These are phyloP conservation scores for Eupleurogrammus muticus DNA, from an alignment of 2,797 vertebrate species.

Conservation along the genomic window DNA sequence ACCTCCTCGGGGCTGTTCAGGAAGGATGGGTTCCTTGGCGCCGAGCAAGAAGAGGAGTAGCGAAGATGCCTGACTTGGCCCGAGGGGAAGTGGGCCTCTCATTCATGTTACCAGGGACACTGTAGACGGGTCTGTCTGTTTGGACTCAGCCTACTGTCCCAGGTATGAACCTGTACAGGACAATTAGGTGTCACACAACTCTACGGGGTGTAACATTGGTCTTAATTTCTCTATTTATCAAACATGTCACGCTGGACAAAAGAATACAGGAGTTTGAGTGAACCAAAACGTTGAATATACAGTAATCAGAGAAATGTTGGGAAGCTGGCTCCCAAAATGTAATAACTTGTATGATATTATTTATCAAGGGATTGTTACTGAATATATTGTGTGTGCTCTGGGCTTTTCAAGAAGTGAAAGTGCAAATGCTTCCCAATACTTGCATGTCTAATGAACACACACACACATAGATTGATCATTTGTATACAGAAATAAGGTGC, in stretches of 20 bases:
- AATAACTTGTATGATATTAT: slow-evolving; percentile 95
- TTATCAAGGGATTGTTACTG: slow-evolving; percentile 89
- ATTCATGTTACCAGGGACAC: slow-evolving; percentile 63
- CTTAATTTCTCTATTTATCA: slow-evolving; percentile 89
- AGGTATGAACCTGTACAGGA: slow-evolving; percentile 71
- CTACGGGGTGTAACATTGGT: slow-evolving; percentile 77
- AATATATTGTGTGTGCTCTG: slow-evolving; percentile 67
- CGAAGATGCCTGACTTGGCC: slow-evolving; percentile 34
- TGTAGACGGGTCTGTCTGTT: slow-evolving; percentile 63
- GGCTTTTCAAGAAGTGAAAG: slow-evolving; percentile 57
- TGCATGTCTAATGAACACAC: slow-evolving; percentile 48
- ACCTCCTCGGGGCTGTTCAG: slow-evolving; percentile 18
- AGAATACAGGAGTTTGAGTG: slow-evolving; percentile 47
- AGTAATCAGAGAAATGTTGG: slow-evolving; percentile 84
- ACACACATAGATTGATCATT: slow-evolving; percentile 40
- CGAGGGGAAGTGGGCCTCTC: slow-evolving; percentile 46
- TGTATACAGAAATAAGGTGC: slow-evolving; percentile 54
- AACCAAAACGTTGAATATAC: slow-evolving; percentile 65
- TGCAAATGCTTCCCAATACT: slow-evolving; percentile 41
- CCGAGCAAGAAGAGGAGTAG: slow-evolving; percentile 42
- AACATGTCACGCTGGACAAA: slow-evolving; percentile 78
- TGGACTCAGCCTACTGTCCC: slow-evolving; percentile 61
- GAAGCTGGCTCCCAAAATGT: slow-evolving; percentile 99
- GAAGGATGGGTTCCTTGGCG: slow-evolving; percentile 35
- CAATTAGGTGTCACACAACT: slow-evolving; percentile 78